Base-by-base conservation (phyloP, 2,113 vertebrate genomes). In the Callithrix jacchus region DNA sequence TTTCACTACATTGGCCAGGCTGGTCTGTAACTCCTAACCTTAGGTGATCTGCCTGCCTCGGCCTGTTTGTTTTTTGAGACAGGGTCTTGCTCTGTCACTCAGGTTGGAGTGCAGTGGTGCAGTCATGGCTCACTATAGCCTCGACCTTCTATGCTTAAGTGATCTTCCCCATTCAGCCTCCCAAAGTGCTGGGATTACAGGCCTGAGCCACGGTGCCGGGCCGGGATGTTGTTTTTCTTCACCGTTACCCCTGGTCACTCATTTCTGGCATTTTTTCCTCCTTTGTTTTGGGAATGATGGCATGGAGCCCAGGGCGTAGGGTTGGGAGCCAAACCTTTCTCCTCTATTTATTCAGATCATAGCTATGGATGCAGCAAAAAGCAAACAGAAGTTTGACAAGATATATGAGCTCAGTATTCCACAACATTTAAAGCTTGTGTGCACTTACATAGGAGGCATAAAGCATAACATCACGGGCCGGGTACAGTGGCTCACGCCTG, bases 311-410 rank as follows among this genome's bases (percentile, higher is more conserved):
- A 87, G 93, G 87, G 35, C 4, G 64, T 64, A 71, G 68, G 49
- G 16, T 10, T 3, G 23, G n/a, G 56, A 93, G 94, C 93, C 96
- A 86, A 77, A 30, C 20, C 23, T 66, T 81, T 64, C 89, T 94
- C 64, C 49, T 95, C 82, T 97, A 3, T 97, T 96, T 97, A 84
- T 79, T 79, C 96, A 47, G 9, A 87, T 89, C 70, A 96, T 96
- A 89, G 89, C 96, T 94, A 97, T 97, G 97, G 97, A 89, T 35
- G 87, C 97, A 54, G 56, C 49, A 21, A 61, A 96, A 97, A 96
- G 96, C 97, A 96, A 96, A 96, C 93, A 96, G 83, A 79, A 74
- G 54, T 96, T 66, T 40, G 86, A 93, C 52, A 58, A 82, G 91
- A 92, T 90, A 70, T 40, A 91, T 4, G 89, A 79, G 83, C 68